A percentile compares a stretch with the other conserved stretches of the same genome.
phyloP scores from a whole-genome alignment of 2,113 vertebrate genomes.

The Isichthys henryi region DNA sequence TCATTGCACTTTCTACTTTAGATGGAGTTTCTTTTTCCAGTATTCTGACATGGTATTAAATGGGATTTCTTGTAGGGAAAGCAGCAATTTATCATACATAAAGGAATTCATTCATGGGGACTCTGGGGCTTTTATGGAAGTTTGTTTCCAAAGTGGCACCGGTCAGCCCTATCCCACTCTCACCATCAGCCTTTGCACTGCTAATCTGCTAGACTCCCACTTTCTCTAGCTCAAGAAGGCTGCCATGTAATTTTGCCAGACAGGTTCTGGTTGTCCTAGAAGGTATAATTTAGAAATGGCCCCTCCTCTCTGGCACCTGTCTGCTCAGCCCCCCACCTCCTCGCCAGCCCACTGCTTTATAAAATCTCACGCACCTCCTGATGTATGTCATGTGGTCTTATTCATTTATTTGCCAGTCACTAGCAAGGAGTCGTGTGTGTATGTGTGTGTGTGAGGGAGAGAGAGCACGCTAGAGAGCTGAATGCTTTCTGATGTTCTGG shows the following conservation, averaged over 20 bases:
- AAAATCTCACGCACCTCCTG: not conserved
- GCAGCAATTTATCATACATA: slow-evolving; percentile 78
- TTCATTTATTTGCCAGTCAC: not conserved
- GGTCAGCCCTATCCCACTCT: slow-evolving; percentile 52
- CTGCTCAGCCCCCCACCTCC: not conserved
- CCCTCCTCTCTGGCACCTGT: not conserved
- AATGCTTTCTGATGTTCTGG: not conserved
- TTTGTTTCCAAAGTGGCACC: slow-evolving; percentile 61
- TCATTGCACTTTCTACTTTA: not conserved
- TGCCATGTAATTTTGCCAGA: slow-evolving; percentile 4
- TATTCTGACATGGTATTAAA: slow-evolving; percentile 76
- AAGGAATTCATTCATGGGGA: slow-evolving; percentile 78
- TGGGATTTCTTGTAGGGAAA: slow-evolving; percentile 63
- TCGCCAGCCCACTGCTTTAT: not conserved
- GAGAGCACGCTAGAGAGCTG: not conserved
- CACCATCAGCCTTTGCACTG: not conserved
- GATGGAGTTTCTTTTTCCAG: slow-evolving; percentile 9
- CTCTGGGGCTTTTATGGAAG: slow-evolving; percentile 65
- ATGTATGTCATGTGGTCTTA: not conserved
- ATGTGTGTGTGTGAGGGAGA: not conserved
- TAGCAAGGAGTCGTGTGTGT: not conserved
- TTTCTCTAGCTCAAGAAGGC: not conserved
- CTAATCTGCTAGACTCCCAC: not conserved
- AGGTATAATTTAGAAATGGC: slow-evolving; percentile 2
- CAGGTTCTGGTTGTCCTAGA: slow-evolving; percentile 1